Conservation (phyloP, 2,797 vertebrate genomes). For the Hemitrygon akajei region DNA sequence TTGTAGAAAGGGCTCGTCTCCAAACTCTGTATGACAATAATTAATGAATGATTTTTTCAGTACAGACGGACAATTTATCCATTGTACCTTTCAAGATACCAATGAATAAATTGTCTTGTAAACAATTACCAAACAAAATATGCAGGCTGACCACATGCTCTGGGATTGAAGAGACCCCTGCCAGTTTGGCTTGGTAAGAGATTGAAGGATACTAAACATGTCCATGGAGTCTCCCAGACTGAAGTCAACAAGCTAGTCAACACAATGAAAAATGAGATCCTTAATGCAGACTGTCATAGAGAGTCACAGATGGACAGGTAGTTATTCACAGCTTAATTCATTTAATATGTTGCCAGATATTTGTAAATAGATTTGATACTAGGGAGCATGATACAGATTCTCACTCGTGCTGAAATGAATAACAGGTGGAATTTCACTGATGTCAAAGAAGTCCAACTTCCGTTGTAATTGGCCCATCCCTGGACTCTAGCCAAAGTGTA, state of each 20-base stretch:
- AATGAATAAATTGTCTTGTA: neutral
- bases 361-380: neutral
- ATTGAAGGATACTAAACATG: neutral
- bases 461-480: neutral
- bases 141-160: neutral
- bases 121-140: neutral
- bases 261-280: neutral
- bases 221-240: neutral
- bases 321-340: neutral
- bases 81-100: neutral
- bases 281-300: neutral
- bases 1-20: too few relatives aligned
- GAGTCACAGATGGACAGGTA: neutral
- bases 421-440: neutral
- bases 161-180: neutral
- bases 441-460: neutral
- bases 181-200: neutral
- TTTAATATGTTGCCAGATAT: neutral
- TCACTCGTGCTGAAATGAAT: neutral
- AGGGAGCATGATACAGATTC: neutral
- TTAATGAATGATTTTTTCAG: neutral
- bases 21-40: too few relatives aligned
- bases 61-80: neutral
- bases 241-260: neutral
- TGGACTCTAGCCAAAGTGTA: neutral